Conservation (phyloP, 2,113 vertebrate genomes). For the Saguinus midas region DNA sequence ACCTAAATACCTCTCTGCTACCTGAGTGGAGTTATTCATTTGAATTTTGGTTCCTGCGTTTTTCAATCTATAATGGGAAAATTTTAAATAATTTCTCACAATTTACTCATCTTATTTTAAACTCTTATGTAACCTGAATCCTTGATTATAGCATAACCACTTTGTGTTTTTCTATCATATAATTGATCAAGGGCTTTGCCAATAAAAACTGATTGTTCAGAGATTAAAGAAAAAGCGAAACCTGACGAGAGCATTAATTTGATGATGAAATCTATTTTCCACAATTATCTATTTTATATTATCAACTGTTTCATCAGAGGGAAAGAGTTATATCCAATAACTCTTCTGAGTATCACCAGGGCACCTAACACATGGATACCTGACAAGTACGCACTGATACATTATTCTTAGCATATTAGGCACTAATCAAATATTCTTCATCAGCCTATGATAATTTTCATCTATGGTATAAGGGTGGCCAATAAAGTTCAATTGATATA, state of each 20-base stretch:
- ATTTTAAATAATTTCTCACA: not conserved
- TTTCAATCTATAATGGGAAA: not conserved
- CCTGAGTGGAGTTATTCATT: not conserved
- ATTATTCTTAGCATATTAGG: not conserved
- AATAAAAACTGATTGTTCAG: constrained; percentile 17
- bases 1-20: not conserved
- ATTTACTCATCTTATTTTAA: not conserved
- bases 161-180: constrained; percentile 2
- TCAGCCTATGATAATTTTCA: constrained; percentile 8
- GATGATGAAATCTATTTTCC: constrained; percentile 24
- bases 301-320: constrained; percentile 7
- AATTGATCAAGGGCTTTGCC: constrained; percentile 35
- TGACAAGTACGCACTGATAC: not conserved
- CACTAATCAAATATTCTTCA: constrained; percentile 11
- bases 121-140: not conserved
- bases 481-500: constrained; percentile 17
- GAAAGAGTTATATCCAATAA: not conserved
- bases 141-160: not conserved
- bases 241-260: not conserved
- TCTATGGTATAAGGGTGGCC: not conserved
- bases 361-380: not conserved
- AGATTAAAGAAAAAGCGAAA: constrained; percentile 21
- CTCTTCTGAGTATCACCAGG: not conserved
- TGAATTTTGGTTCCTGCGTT: not conserved
- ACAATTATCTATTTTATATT: constrained; percentile 8